A percentile compares a stretch with the other conserved stretches of the same genome.
Evolutionary conservation across 2,113 vertebrate species (phyloP).

Genomic region (Elanus axillaris): DNA sequence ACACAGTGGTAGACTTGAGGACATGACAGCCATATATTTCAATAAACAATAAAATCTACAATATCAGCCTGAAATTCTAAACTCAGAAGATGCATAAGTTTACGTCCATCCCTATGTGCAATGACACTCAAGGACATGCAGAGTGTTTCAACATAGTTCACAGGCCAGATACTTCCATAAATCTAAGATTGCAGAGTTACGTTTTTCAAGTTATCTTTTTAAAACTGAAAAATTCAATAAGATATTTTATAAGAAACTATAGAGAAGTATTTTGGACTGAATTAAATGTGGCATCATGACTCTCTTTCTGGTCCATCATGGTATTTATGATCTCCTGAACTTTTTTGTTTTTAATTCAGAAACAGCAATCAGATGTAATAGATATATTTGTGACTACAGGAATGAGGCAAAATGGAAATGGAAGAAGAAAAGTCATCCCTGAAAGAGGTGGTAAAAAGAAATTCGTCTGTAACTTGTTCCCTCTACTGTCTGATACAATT

Average conservation of each 20-base stretch:
- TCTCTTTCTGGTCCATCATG: neutral
- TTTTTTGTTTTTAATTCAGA: neutral
- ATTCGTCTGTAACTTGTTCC: neutral
- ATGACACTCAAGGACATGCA: neutral
- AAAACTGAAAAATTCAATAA: neutral
- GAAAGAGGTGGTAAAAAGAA: neutral
- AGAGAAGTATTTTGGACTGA: neutral
- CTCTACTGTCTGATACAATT: neutral
- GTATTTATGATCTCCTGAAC: neutral
- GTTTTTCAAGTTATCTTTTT: neutral
- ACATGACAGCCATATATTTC: neutral
- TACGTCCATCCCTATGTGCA: neutral
- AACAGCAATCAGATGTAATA: neutral
- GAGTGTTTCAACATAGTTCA: neutral
- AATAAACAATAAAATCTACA: neutral
- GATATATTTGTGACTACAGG: neutral
- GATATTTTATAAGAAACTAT: neutral
- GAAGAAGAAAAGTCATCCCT: neutral
- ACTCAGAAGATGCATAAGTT: neutral
- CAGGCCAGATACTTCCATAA: neutral
- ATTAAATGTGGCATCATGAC: neutral
- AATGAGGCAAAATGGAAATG: neutral
- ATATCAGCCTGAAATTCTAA: neutral
- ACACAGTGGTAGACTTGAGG: neutral
- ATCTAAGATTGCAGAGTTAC: neutral